phyloP scores from a whole-genome alignment of 2,113 vertebrate species.

The Tragelaphus scriptus region DNA sequence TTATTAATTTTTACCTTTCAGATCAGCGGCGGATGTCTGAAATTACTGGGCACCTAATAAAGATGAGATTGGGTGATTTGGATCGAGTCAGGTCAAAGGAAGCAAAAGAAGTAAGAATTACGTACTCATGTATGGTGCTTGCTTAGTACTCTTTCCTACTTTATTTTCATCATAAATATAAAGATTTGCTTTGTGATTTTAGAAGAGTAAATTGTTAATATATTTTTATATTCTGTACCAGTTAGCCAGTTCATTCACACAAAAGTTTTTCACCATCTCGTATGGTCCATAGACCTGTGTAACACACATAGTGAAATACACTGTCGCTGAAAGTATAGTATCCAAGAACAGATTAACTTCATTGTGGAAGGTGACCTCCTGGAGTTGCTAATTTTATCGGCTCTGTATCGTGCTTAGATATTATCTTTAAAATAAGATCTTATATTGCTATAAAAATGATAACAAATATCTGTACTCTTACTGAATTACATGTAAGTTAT shows the following conservation, averaged over 20 bases:
- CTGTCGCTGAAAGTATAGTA: neutral
- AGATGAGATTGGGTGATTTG: constrained; percentile 93
- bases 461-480: neutral
- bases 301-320: neutral
- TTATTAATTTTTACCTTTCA: constrained; percentile 69
- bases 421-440: neutral
- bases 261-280: neutral
- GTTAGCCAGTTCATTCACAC: constrained; percentile 6
- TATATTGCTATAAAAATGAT: neutral
- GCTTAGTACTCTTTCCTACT: neutral
- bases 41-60: constrained; percentile 92
- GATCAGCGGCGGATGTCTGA: constrained; percentile 97
- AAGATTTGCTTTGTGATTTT: constrained; percentile 25
- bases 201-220: neutral
- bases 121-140: neutral
- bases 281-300: neutral
- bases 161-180: constrained; percentile 15
- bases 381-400: neutral
- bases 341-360: neutral
- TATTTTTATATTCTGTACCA: constrained; percentile 15
- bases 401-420: neutral
- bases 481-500: neutral
- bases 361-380: neutral
- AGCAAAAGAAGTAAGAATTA: constrained; percentile 89
- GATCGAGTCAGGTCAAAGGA: constrained; percentile 91